Base-by-base conservation (phyloP, 2,888 invertebrate genomes). In the Drosophila nr. perissopoda region DNA sequence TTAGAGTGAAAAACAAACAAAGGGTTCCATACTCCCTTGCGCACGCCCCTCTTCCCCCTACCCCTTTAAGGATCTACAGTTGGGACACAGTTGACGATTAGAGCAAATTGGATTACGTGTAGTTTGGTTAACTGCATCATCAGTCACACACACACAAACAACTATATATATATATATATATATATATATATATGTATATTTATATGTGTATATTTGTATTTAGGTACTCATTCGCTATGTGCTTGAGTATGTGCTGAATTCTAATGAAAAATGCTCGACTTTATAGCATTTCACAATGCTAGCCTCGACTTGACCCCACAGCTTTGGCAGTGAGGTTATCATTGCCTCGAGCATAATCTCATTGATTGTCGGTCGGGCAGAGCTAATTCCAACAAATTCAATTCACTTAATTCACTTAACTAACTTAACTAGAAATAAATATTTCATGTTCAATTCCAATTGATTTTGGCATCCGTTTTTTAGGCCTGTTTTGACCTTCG, bases 91-190 rank as follows among this genome's bases (percentile, higher is more conserved):
- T 52, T 71, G 77, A 56, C 51, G 62, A 73, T 72, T 67, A 72
- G 66, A 70, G 60, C 70, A 69, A 84, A 83, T 82, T 82, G 84
- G 82, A 87, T 81, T 87, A 87, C 87, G 87, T 82, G 87, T 74
- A 64, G 68, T 72, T 86, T 81, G 83, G 70, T 74, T 68, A 77
- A 83, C 57, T 63, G 59, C 64, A 49, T 57, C 56, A 46, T 10
- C 60, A 64, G 38, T 27, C 36, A 7, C 42, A 58, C 60, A 59
- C 64, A 48, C 13, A 27, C 21, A n/a, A 13, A 33, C 13, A 42
- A 33, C 33, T 33, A 36, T 25, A 31, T 1, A 54, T 4, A n/a
- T 10, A 46, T 4, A 63, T 13, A 33, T 40, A 49, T 56, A 31
- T 11, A 21, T 51, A 1, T 33, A 13, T 27, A 51, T 49, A 57